Evolutionary conservation across 2,113 vertebrate genomes (phyloP).

Genomic region (Myrmecobius fasciatus): DNA sequence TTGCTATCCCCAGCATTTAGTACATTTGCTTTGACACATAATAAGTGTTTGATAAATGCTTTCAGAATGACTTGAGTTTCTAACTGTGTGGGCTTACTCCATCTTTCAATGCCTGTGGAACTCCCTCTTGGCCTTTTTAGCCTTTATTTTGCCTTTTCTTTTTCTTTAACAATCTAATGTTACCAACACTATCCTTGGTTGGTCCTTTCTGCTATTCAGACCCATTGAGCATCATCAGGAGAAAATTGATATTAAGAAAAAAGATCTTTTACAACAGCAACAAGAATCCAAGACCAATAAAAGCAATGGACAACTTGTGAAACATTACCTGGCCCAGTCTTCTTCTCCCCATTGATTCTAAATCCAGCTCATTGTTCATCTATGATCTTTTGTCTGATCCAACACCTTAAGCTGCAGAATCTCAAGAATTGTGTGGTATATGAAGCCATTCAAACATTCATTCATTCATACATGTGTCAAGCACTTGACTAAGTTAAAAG

Average conservation of each 20-base stretch:
- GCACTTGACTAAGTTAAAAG: not conserved
- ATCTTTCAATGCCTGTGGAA: not conserved
- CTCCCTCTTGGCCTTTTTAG: not conserved
- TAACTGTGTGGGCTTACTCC: not conserved
- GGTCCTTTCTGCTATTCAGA: not conserved
- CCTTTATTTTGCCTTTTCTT: not conserved
- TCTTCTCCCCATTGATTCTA: not conserved
- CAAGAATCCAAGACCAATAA: not conserved
- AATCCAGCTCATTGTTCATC: not conserved
- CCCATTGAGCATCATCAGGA: not conserved
- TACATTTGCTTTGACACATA: not conserved
- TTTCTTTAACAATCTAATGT: not conserved
- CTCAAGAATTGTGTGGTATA: not conserved
- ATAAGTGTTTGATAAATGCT: not conserved
- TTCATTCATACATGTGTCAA: not conserved
- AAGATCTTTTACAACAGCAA: not conserved
- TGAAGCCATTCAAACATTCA: not conserved
- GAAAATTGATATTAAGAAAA: not conserved
- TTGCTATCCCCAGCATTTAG: not conserved
- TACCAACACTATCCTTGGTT: not conserved
- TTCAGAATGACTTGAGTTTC: not conserved
- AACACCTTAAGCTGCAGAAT: not conserved
- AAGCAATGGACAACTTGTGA: not conserved
- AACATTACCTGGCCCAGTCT: not conserved
- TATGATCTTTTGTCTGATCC: not conserved